These are phyloP conservation scores for Plebejus melissa DNA, from an alignment of 2,888 invertebrate species.

Conservation along the genomic window DNA sequence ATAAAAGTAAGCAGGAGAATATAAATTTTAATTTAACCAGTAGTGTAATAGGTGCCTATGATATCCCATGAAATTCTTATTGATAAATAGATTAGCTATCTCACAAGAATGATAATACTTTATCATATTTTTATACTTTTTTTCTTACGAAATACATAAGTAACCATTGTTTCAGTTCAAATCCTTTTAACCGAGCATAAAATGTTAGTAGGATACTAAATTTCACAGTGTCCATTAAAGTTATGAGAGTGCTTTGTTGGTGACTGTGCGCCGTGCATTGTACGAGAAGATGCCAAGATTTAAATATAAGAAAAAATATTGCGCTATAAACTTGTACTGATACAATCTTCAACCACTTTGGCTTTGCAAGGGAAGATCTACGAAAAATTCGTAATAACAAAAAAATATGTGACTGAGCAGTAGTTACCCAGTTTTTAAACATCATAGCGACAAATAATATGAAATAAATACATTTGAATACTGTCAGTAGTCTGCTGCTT, in stretches of 20 bases:
- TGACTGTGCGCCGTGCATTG: background rate
- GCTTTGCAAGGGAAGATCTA: background rate
- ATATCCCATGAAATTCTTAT: too few species aligned
- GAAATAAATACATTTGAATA: background rate
- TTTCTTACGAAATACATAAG: background rate
- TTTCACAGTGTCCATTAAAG: slow-evolving; percentile 13
- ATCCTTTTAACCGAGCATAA: slow-evolving; percentile 10
- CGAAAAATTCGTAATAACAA: background rate
- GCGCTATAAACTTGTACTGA: background rate
- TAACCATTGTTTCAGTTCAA: slow-evolving; percentile 11
- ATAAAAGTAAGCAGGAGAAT: background rate
- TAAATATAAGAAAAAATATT: background rate
- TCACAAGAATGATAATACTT: too few species aligned
- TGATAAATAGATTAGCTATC: too few species aligned
- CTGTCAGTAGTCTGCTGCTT: background rate
- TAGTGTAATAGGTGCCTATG: too few species aligned
- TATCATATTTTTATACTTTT: too few species aligned
- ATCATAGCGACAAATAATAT: background rate
- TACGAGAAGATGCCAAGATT: background rate
- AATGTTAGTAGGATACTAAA: background rate
- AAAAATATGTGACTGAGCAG: background rate
- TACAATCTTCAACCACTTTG: background rate
- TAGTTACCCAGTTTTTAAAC: background rate
- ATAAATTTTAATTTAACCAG: too few species aligned
- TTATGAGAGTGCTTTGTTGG: slow-evolving; percentile 16